A percentile compares a stretch with the other conserved stretches of the same genome.
Evolutionary conservation across 2,113 vertebrate species (phyloP).

Genomic region (Falcunculus frontatus): DNA sequence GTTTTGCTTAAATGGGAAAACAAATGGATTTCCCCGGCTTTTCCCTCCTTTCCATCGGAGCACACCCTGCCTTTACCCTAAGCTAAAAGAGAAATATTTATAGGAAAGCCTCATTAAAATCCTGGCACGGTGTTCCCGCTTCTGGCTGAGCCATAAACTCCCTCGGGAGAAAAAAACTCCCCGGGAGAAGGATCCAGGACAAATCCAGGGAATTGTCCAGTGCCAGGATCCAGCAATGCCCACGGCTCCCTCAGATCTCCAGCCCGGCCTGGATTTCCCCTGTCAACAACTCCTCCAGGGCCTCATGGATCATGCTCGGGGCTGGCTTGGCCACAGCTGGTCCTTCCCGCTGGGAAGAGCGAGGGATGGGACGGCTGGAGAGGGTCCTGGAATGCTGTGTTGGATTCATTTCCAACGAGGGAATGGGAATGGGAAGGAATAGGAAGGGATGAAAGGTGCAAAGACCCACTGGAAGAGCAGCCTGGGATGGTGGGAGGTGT

Average conservation of each 20-base stretch:
- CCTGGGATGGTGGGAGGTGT: too few relatives aligned
- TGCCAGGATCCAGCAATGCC: not conserved
- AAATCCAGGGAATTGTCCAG: not conserved
- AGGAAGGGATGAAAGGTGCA: not conserved
- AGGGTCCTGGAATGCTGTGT: not conserved
- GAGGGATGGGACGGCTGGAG: not conserved
- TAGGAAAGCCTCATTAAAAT: constrained; percentile 23
- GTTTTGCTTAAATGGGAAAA: constrained; percentile 27
- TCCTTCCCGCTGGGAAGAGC: not conserved
- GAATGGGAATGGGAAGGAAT: not conserved
- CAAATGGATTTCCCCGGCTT: constrained; percentile 15
- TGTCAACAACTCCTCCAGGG: not conserved
- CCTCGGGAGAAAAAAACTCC: not conserved
- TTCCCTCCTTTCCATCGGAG: not conserved
- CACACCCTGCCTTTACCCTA: not conserved
- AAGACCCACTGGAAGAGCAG: rapidly evolving
- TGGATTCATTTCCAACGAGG: not conserved
- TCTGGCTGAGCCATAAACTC: not conserved
- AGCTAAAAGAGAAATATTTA: constrained; percentile 44
- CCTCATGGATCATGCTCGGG: not conserved
- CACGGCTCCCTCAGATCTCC: not conserved
- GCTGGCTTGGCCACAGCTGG: not conserved
- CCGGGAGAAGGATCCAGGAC: not conserved
- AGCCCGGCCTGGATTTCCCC: not conserved
- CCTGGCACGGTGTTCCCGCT: not conserved